Evolutionary conservation across 2,113 vertebrate genomes (phyloP).

Genomic region (Emydocephalus ijimae): DNA sequence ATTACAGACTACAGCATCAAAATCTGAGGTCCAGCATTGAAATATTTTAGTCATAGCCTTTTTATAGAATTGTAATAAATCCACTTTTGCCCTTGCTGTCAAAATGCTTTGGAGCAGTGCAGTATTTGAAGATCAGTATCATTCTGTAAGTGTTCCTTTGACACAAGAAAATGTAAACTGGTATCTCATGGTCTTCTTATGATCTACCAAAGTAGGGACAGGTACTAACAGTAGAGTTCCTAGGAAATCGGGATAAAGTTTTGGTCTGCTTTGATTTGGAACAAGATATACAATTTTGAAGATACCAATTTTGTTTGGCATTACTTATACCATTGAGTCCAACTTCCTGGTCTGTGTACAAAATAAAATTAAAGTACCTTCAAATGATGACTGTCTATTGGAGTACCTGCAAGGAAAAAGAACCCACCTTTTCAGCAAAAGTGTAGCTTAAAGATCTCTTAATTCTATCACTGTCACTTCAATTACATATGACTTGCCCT

Average conservation of each 20-base stretch:
- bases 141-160: neutral
- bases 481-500: neutral
- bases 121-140: constrained; percentile 1
- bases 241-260: neutral
- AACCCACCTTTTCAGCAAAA: neutral
- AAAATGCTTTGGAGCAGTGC: neutral
- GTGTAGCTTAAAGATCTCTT: neutral
- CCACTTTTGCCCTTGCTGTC: neutral
- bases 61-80: neutral
- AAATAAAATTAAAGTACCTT: neutral
- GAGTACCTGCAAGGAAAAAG: neutral
- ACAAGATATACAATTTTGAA: neutral
- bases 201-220: neutral
- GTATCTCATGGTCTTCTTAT: neutral
- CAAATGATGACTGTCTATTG: neutral
- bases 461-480: neutral
- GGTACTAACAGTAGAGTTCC: neutral
- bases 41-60: neutral
- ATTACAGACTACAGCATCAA: neutral
- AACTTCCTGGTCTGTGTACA: neutral
- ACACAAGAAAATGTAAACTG: neutral
- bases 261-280: neutral
- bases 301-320: neutral
- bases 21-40: neutral
- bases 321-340: neutral